Evolutionary conservation across 2,113 vertebrate species (phyloP).

Genomic region (Platycercus adscitus): DNA sequence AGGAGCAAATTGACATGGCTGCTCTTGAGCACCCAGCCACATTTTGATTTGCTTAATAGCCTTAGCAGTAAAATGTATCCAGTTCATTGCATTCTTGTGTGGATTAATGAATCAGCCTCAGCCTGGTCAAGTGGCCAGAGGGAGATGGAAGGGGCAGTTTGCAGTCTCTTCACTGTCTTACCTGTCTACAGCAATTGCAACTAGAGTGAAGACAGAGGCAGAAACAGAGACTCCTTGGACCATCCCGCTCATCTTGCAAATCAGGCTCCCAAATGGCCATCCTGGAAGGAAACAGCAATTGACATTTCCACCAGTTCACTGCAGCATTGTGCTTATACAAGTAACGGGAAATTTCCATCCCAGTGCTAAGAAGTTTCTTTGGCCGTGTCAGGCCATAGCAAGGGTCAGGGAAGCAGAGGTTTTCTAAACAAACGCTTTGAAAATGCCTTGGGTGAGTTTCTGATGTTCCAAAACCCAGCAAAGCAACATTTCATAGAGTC

Average conservation of each 20-base stretch:
- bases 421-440: background rate
- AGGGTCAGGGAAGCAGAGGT: background rate
- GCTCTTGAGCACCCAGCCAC: background rate
- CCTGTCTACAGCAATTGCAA: conserved; percentile 93
- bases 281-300: conserved; percentile 71
- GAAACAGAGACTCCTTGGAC: conserved; percentile 93
- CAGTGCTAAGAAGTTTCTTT: background rate
- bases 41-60: background rate
- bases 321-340: background rate
- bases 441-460: background rate
- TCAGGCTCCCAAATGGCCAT: conserved; percentile 92
- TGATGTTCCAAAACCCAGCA: background rate
- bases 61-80: background rate
- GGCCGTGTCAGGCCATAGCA: background rate
- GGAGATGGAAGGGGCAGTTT: background rate
- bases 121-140: background rate
- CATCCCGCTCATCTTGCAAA: conserved; percentile 93
- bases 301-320: background rate
- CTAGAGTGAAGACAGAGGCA: conserved; percentile 92
- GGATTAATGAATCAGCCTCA: background rate
- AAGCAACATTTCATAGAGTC: background rate
- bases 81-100: background rate
- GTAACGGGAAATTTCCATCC: background rate
- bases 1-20: background rate
- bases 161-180: conserved; percentile 36